phyloP scores from a whole-genome alignment of 2,797 vertebrate genomes.

The Mareca strepera region DNA sequence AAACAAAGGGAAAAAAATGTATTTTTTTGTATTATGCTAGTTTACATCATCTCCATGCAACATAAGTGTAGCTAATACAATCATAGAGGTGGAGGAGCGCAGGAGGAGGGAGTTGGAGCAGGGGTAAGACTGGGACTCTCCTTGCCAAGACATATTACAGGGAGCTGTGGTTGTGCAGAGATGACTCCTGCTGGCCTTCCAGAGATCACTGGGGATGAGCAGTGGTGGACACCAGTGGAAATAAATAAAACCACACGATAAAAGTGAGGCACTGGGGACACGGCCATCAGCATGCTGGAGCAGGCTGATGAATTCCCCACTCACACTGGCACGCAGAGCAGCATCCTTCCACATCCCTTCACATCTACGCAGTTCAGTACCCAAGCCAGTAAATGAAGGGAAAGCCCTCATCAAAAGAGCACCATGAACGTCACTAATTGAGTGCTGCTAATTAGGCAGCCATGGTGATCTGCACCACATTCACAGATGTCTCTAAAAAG shows the following conservation, averaged over 20 bases:
- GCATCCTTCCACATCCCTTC: not conserved
- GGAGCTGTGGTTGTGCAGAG: not conserved
- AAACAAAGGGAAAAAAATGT: too few species aligned
- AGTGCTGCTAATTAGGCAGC: not conserved
- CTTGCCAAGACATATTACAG: not conserved
- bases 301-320: not conserved
- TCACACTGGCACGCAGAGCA: not conserved
- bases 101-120: not conserved
- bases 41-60: not conserved
- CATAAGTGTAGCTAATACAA: not conserved
- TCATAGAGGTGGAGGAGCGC: not conserved
- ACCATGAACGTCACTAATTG: not conserved
- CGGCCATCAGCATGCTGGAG: not conserved
- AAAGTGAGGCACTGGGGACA: not conserved
- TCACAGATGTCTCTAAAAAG: not conserved
- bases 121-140: not conserved
- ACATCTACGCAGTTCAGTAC: not conserved
- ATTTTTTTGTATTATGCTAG: not conserved
- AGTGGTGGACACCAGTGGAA: not conserved
- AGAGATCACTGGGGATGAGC: not conserved
- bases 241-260: not conserved
- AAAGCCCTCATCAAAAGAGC: not conserved
- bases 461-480: not conserved
- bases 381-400: not conserved
- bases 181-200: not conserved